Base-by-base conservation (phyloP, 2,113 vertebrate genomes). In the Podiceps cristatus region DNA sequence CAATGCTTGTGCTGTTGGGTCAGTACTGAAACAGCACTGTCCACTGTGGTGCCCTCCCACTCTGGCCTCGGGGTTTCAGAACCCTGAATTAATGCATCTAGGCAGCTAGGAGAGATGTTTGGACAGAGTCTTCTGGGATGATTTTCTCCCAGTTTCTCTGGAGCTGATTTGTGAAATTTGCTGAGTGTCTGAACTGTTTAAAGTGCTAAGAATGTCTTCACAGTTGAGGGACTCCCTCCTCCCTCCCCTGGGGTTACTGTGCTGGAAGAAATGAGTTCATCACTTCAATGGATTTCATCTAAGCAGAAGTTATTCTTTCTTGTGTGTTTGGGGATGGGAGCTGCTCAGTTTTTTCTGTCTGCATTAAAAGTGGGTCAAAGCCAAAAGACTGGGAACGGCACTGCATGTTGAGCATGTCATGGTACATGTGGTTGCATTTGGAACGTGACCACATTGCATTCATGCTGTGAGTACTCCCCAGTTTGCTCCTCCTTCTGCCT, bases 161-260 rank as follows among this genome's bases (percentile, higher is more conserved):
- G 69, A 89, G 33, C 25, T 17, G 9, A 81, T 93, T 81, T 73
- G n/a, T 60, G 81, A 77, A 95, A 92, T 88, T 80, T 93, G 85
- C 78, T 96, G 78, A 97, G 74, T 87, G 78, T 88, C 53, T 85
- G 62, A 87, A 88, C 49, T 88, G n/a, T 28, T 82, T 67, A 45
- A 96, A 94, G 90, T 73, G 69, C 60, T 89, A 79, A 95, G 72
- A 76, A 66, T 69, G 52, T 79, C 77, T 76, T 63, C 75, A 66
- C 49, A 86, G 60, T 53, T 76, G 60, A 66, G n/a, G 20, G 40
- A 60, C 40, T 16, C 19, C 5, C 10, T 25, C 52, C 52, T 29
- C 52, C 16, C 12, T 7, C 18, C 27, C 14, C 64, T 33, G 17
- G 28, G 71, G n/a, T 87, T 79, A 50, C 28, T 52, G 60, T 37